phyloP scores from a whole-genome alignment of 2,113 vertebrate genomes.

The Scalopus aquaticus region DNA sequence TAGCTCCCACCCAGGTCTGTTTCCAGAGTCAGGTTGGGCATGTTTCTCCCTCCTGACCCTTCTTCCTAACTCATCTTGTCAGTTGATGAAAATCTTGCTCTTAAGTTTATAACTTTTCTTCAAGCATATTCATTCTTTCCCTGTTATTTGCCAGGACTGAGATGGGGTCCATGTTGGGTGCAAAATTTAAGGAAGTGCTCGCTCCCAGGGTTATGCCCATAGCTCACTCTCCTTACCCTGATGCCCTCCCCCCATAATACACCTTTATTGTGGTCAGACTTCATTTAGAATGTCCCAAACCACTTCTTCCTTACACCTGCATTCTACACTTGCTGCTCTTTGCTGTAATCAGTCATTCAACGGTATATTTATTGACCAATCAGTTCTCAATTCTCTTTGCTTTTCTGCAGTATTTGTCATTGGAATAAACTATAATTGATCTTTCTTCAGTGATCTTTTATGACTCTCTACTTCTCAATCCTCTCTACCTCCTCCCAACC shows the following conservation, averaged over 20 bases:
- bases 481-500: background rate
- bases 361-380: background rate
- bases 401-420: background rate
- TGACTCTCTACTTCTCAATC: background rate
- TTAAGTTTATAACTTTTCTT: background rate
- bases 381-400: background rate
- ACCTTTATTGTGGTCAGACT: background rate
- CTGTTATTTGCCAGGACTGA: background rate
- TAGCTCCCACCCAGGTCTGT: background rate
- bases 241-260: accelerated
- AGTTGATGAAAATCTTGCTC: background rate
- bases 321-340: background rate
- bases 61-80: background rate
- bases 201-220: no score
- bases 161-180: no score
- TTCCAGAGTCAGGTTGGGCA: background rate
- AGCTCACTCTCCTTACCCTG: background rate
- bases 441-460: background rate
- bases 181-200: background rate
- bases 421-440: background rate
- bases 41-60: background rate
- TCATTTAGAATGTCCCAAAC: background rate
- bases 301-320: background rate
- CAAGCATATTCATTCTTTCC: background rate
- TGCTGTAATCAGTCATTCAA: background rate